These are phyloP conservation scores for Drosophila tsacasi DNA, from an alignment of 1,140 invertebrate species.

Conservation along the genomic window DNA sequence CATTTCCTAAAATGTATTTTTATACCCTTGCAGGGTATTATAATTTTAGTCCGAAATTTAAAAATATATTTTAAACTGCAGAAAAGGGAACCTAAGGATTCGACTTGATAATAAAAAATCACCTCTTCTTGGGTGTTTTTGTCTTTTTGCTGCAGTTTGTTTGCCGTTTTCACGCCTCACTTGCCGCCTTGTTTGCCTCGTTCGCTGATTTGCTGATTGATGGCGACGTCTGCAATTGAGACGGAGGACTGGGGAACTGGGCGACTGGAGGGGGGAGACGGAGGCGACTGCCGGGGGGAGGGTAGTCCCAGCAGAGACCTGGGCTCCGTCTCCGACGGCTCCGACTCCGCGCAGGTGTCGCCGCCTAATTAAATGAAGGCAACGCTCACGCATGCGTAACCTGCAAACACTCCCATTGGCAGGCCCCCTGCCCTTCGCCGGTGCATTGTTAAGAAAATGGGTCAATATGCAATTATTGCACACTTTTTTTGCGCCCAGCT, in stretches of 20 bases:
- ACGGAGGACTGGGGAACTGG: slow-evolving; percentile 42
- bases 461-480: slow-evolving; percentile 82
- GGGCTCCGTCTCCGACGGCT: slow-evolving; percentile 13
- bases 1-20: too few relatives aligned
- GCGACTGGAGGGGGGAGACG: slow-evolving; percentile 13
- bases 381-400: slow-evolving; percentile 81
- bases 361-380: slow-evolving; percentile 81
- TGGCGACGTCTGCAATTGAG: slow-evolving; percentile 69
- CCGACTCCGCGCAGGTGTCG: slow-evolving; percentile 68
- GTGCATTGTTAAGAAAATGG: slow-evolving; percentile 70
- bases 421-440: slow-evolving; percentile 30
- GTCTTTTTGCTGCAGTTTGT: slow-evolving; percentile 40
- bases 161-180: slow-evolving; percentile 76
- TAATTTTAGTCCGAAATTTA: too few relatives aligned
- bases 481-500: slow-evolving; percentile 54
- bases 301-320: slow-evolving; percentile 10
- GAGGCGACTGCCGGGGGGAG: slow-evolving; percentile 22
- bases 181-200: slow-evolving; percentile 67
- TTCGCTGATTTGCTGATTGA: slow-evolving; percentile 79
- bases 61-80: accelerated
- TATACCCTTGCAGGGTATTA: too few relatives aligned
- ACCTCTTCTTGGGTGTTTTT: neutral
- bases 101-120: neutral
- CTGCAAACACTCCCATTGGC: slow-evolving; percentile 40
- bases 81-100: neutral